Base-by-base conservation (phyloP, 2,113 vertebrate species). In the Prinia subflava region DNA sequence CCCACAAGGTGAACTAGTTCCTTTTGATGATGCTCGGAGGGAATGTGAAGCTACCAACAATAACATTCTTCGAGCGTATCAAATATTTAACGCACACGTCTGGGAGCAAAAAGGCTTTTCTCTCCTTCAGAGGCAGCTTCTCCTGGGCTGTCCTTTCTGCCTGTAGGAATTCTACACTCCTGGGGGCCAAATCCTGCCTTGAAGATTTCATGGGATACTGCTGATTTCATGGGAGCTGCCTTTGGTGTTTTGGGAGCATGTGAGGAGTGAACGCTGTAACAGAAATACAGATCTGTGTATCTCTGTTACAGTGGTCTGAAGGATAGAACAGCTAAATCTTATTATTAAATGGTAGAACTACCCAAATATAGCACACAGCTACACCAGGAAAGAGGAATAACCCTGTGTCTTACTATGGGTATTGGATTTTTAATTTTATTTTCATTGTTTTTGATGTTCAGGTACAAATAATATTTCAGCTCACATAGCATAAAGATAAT, bases 391-490 rank as follows among this genome's bases (percentile, higher is more conserved):
- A 39, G 17, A 52, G 7, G 20, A 39, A 2, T 71, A 57, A 65
- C 15, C 3, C 9, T 13, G 3, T 0, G 0, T 3, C 35, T 75
- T 65, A 7, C 6, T n/a, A 6, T 9, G 5, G 27, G 6, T 11
- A 23, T 35, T 9, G 12, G 9, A 30, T 52, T 19, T 53, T 25
- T 5, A 27, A 20, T 56, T 39, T 20, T 41, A 7, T 42, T 70
- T 57, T 30, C 4, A 9, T 37, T 76, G 5, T 1, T 83, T 83
- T 64, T 30, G 4, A 2, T 62, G 31, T 41, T 28, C 10, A 11
- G 12, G 7, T 80, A 20, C 55, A 64, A 68, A 5, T 78, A 39
- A 46, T 52, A 76, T 6, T 65, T 33, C 49, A 41, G 24, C 7
- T 85, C 24, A 46, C 8, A 2, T 1, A 57, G 42, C 25, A 25